A percentile compares a stretch with the other conserved stretches of the same genome.
Conservation (phyloP, 1,140 invertebrate genomes). For the Arctopsyche grandis region DNA sequence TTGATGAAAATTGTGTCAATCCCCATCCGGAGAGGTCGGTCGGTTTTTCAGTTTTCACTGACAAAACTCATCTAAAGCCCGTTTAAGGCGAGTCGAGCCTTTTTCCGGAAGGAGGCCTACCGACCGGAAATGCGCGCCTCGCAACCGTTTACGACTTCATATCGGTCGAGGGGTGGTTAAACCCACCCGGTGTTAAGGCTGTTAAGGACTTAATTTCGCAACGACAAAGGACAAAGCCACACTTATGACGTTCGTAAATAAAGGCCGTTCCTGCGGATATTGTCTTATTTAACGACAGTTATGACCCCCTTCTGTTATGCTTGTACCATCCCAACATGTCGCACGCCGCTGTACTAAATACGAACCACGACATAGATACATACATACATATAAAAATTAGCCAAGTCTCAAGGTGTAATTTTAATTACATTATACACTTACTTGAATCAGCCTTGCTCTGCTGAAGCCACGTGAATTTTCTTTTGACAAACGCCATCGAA, state of each 20-base stretch:
- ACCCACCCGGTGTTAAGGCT: not conserved
- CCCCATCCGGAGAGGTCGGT: not conserved
- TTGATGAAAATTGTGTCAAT: conserved; percentile 19
- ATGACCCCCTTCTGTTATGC: conserved; percentile 9
- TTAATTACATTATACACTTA: no score
- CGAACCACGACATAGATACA: no score
- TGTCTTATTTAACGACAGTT: conserved; percentile 3
- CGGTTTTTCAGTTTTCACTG: not conserved
- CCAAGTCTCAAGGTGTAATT: no score
- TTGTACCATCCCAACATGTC: no score
- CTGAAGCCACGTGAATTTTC: no score
- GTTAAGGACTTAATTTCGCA: conserved; percentile 15
- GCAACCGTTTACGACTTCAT: not conserved
- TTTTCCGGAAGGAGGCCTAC: not conserved
- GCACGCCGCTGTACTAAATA: no score
- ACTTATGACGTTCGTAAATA: conserved; percentile 11
- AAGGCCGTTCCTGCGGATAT: not conserved
- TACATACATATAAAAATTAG: no score
- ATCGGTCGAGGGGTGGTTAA: not conserved
- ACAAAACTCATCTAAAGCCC: no score
- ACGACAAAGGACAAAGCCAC: not conserved
- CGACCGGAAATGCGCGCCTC: not conserved
- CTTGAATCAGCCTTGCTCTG: no score
- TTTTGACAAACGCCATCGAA: no score
- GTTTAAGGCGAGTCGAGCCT: not conserved